These are phyloP conservation scores for rat (Rattus norvegicus) DNA, from an alignment of 2,113 vertebrate genomes.

Conservation along the genomic window DNA sequence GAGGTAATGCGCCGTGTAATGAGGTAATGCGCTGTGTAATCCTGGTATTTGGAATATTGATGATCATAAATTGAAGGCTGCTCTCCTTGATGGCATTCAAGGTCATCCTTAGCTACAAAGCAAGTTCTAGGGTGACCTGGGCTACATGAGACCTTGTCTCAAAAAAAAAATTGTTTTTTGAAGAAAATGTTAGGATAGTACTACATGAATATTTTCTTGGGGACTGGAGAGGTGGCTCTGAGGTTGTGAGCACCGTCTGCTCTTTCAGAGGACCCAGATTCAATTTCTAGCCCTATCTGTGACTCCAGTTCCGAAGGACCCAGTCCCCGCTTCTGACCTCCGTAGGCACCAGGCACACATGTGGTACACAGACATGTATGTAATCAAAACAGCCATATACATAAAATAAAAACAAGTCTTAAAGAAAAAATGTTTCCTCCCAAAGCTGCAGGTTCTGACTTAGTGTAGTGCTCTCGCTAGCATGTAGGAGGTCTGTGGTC, in stretches of 20 bases:
- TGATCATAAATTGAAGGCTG: background rate
- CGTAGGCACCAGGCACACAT: background rate
- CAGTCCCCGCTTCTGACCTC: background rate
- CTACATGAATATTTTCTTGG: background rate
- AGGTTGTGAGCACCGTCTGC: background rate
- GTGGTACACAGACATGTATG: background rate
- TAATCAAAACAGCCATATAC: background rate
- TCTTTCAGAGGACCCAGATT: background rate
- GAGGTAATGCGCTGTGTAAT: background rate
- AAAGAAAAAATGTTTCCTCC: background rate
- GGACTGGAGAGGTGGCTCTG: background rate
- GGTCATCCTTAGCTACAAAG: background rate
- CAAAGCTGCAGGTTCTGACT: background rate
- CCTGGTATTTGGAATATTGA: background rate
- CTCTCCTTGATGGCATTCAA: background rate
- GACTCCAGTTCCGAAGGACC: background rate
- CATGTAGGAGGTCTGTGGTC: too few relatives aligned
- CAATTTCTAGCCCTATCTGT: background rate
- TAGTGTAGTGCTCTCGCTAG: background rate
- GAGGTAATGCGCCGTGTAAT: background rate
- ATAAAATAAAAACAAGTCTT: background rate
- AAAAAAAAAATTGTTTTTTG: background rate
- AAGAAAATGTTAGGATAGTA: background rate
- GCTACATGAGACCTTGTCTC: background rate
- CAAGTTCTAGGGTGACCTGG: background rate